A percentile compares a stretch with the other conserved stretches of the same genome.
Conservation (phyloP, 1,140 invertebrate species). For the Lysiphlebus fabarum region DNA sequence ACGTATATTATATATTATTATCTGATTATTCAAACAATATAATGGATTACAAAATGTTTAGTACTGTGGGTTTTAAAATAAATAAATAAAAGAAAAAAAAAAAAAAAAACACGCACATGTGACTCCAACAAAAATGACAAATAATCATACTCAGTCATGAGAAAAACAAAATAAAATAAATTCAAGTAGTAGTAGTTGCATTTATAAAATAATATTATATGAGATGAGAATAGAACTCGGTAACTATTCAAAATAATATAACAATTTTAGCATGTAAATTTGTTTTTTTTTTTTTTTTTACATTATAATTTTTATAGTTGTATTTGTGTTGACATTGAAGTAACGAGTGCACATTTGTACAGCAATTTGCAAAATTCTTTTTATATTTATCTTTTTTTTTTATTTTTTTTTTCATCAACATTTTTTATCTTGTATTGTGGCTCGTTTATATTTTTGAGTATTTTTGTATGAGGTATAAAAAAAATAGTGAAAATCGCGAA, state of each 20-base stretch:
- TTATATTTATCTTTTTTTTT: slow-evolving; percentile 3
- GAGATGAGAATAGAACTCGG: no score
- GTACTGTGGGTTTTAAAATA: no score
- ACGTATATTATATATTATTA: no score
- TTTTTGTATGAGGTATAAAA: not conserved
- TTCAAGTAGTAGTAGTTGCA: no score
- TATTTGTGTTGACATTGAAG: not conserved
- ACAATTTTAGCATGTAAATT: not conserved
- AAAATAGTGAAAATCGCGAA: not conserved
- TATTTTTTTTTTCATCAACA: not conserved
- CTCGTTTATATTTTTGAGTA: not conserved
- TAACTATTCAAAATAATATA: not conserved
- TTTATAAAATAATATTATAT: no score
- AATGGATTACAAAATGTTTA: no score
- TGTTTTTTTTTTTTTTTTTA: not conserved
- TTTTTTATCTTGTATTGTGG: not conserved
- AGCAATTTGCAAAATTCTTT: slow-evolving; percentile 6
- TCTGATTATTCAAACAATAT: no score
- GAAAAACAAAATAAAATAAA: no score
- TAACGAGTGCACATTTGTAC: not conserved
- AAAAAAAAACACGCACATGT: no score
- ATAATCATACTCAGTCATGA: no score
- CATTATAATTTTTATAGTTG: not conserved
- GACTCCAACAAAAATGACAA: no score
- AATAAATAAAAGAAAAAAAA: no score